Percentiles rank a stretch among this genome's conserved stretches.
These are phyloP conservation scores for Lypha dubia DNA, from an alignment of 2,888 invertebrate genomes.

Conservation along the genomic window DNA sequence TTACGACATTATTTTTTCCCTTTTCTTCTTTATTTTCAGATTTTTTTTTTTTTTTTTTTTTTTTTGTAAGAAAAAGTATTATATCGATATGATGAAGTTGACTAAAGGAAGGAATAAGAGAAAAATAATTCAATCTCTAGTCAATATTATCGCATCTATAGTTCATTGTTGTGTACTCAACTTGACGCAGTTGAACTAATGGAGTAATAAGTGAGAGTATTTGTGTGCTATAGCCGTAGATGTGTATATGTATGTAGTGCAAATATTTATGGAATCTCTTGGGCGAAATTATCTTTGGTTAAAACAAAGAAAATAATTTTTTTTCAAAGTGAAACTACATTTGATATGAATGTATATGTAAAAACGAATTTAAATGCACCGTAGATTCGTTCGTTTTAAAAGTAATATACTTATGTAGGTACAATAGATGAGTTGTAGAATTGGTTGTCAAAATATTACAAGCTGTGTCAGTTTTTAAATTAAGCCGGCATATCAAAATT, in stretches of 20 bases:
- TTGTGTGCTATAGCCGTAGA: not conserved
- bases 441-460: no score
- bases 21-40: conserved; percentile 11
- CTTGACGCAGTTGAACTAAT: conserved; percentile 18
- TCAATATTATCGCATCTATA: conserved; percentile 55
- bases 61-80: not conserved
- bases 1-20: conserved; percentile 40
- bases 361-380: no score
- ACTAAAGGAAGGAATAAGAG: conserved; percentile 45
- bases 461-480: no score
- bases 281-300: no score
- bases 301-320: no score
- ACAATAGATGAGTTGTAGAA: no score
- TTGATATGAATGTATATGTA: no score
- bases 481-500: no score
- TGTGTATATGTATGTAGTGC: not conserved
- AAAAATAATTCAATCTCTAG: conserved; percentile 57
- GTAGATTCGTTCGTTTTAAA: no score
- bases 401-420: no score
- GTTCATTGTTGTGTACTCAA: conserved; percentile 49
- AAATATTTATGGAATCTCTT: not conserved
- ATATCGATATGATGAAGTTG: conserved; percentile 28
- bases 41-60: conserved; percentile 12
- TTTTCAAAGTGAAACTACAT: no score
- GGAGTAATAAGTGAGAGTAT: not conserved